These are phyloP conservation scores for Eriosoma lanigerum DNA, from an alignment of 1,140 invertebrate genomes.

Conservation along the genomic window DNA sequence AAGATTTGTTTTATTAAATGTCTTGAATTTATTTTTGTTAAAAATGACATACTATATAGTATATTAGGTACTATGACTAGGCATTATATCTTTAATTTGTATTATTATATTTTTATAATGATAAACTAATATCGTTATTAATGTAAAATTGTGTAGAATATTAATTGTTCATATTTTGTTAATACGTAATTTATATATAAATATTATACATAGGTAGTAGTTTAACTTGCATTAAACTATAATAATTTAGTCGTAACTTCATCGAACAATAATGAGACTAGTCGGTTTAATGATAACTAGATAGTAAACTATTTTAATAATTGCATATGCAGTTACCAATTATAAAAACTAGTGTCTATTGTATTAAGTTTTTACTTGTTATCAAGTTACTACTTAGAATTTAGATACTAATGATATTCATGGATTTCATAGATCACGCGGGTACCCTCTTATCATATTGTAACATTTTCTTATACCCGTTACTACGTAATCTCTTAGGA, in stretches of 20 bases:
- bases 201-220: too few relatives aligned
- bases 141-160: neutral
- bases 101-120: neutral
- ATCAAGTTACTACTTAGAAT: neutral
- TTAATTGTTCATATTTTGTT: neutral
- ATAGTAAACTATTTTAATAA: neutral
- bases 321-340: neutral
- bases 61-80: too few relatives aligned
- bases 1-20: too few relatives aligned
- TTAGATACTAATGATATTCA: neutral
- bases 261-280: neutral
- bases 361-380: neutral
- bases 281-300: neutral
- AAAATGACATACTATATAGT: too few relatives aligned
- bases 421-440: neutral
- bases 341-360: neutral
- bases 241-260: neutral
- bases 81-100: too few relatives aligned
- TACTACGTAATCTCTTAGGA: constrained; percentile 11
- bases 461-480: neutral
- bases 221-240: neutral
- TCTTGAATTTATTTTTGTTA: too few relatives aligned
- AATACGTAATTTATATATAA: neutral
- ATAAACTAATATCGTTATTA: neutral
- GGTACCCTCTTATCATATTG: neutral